These are phyloP conservation scores for Antechinus stuartii DNA, from an alignment of 2,113 vertebrate species.

Conservation along the genomic window DNA sequence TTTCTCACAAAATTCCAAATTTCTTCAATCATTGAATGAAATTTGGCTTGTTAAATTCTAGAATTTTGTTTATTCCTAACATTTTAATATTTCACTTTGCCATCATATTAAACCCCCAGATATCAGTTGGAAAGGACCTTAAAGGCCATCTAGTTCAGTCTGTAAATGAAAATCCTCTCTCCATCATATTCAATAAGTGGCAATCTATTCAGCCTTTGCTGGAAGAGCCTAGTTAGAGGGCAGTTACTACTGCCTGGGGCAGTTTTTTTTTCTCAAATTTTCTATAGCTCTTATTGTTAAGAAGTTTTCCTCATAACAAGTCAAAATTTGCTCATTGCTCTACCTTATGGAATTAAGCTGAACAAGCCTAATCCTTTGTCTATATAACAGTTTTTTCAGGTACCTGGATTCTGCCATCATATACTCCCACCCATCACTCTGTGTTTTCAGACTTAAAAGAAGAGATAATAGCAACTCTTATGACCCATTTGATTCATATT, in stretches of 20 bases:
- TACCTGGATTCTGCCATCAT: background rate
- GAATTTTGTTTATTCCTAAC: background rate
- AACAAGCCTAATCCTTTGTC: background rate
- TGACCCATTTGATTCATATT: background rate
- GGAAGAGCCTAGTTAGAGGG: background rate
- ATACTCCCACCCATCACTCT: background rate
- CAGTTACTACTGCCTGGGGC: background rate
- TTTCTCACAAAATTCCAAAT: background rate
- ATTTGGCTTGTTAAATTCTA: background rate
- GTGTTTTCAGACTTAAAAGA: background rate
- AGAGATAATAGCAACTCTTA: background rate
- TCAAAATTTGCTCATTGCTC: background rate
- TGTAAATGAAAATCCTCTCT: background rate
- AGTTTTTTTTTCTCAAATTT: background rate
- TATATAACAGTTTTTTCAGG: background rate
- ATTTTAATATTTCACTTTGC: background rate
- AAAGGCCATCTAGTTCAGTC: background rate
- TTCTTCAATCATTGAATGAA: constrained; percentile 6
- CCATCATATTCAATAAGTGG: background rate
- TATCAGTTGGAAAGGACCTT: background rate
- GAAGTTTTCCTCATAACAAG: background rate
- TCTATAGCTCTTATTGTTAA: background rate
- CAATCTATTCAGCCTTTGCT: background rate
- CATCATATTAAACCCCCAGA: background rate
- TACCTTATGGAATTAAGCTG: background rate